Base-by-base conservation (phyloP, 2,888 invertebrate species). In the Chouioia cunea region DNA sequence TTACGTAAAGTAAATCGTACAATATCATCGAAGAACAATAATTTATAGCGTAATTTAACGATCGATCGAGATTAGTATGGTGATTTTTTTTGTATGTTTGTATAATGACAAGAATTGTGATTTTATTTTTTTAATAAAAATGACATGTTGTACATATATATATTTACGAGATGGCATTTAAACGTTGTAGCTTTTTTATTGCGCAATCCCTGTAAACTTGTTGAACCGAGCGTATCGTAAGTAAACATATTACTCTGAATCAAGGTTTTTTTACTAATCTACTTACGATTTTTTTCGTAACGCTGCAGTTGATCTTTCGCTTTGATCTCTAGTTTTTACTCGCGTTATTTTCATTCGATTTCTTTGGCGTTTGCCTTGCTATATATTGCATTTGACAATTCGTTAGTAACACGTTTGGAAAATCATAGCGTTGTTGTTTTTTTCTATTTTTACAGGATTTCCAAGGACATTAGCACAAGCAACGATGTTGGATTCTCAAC, bases 381-480 rank as follows among this genome's bases (percentile, higher is more conserved):
- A 6, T 27, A 27, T 6, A 4, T 27, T 27, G 27, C 27, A 27
- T 6, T n/a, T 27, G 6, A 27, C 27, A 27, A 6, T 27, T 27
- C 2, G 27, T 27, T 27, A 4, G 27, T 6, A 27, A 27, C 6
- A 27, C 6, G 6, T 27, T 27, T 27, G 2, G 3, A 27, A 6
- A 4, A 6, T 27, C 27, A 27, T 27, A 27, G 3, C 27, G 27
- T 27, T 27, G 27, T 27, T 27, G 27, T 27, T 6, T n/a, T n/a
- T n/a, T n/a, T 27, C 27, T 4, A 27, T 27, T 27, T 4, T 27
- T 27, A 48, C 16, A 88, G 94, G 94, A 27, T 95, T 93, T 82
- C 94, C 95, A 8, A 89, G 94, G 76, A 95, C 93, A 44, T 86
- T 91, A 14, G 86, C 87, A 1, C 98, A 99, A 87, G 97, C 97